A percentile compares a stretch with the other conserved stretches of the same genome.
These are phyloP conservation scores for Chrysomela aeneicollis DNA, from an alignment of 2,888 invertebrate species.

Conservation along the genomic window DNA sequence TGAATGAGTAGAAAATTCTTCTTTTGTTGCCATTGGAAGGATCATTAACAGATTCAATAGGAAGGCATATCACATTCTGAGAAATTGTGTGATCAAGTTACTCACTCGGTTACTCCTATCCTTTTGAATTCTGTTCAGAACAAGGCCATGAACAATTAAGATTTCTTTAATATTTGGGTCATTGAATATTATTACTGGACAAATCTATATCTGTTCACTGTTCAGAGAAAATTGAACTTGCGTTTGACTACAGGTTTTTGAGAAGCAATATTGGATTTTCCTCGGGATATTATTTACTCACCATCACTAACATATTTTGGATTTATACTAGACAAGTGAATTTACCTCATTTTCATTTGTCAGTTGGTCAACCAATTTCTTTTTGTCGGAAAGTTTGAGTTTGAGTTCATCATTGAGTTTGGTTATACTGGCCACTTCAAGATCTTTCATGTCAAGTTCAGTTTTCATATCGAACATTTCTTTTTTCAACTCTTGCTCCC, in stretches of 20 bases:
- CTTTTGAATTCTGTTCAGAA: neutral
- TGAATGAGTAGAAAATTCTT: neutral
- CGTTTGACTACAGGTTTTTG: too few relatives aligned
- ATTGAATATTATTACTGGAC: neutral
- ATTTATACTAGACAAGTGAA: too few relatives aligned
- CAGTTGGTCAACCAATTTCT: constrained; percentile 44
- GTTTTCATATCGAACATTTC: constrained; percentile 41
- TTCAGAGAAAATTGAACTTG: too few relatives aligned
- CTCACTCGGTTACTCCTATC: neutral
- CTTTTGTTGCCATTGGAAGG: neutral
- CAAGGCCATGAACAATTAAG: neutral
- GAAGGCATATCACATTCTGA: neutral
- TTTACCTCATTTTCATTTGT: constrained; percentile 46
- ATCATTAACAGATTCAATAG: neutral
- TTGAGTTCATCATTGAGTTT: constrained; percentile 44
- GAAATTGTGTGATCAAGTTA: neutral
- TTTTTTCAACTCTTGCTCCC: constrained; percentile 40
- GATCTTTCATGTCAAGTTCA: constrained; percentile 45
- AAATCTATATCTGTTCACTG: too few relatives aligned
- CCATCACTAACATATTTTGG: too few relatives aligned
- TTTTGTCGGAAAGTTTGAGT: constrained; percentile 41
- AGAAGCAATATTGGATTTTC: too few relatives aligned
- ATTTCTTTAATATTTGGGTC: neutral
- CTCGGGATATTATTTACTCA: too few relatives aligned
- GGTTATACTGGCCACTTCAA: constrained; percentile 40